A percentile compares a stretch with the other conserved stretches of the same genome.
Conservation (phyloP, 2,888 invertebrate genomes). For the Dermolepida albohirtum region DNA sequence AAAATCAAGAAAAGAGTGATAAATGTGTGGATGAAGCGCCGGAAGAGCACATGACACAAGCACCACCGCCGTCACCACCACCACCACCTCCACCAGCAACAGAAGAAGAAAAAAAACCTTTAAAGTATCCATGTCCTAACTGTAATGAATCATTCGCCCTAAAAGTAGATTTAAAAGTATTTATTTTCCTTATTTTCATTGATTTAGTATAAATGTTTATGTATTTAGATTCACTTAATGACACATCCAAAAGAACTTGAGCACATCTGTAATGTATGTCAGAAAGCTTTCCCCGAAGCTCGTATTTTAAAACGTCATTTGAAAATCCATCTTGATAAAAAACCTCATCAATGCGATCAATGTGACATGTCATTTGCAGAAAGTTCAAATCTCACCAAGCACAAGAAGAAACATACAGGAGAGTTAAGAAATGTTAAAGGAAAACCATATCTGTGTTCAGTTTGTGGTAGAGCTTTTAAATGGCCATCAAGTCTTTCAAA, state of each 20-base stretch:
- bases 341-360: conserved; percentile 66
- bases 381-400: conserved; percentile 67
- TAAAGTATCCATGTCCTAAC: conserved; percentile 62
- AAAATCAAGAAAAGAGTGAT: conserved; percentile 39
- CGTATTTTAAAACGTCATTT: conserved; percentile 64
- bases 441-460: conserved; percentile 65
- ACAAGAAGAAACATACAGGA: conserved; percentile 67
- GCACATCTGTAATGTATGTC: conserved; percentile 62
- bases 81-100: neutral
- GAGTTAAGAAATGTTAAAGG: conserved; percentile 65
- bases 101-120: conserved; percentile 21
- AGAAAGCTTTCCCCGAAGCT: conserved; percentile 64
- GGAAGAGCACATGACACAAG: neutral
- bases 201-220: conserved; percentile 12
- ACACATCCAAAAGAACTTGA: conserved; percentile 63
- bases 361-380: conserved; percentile 68
- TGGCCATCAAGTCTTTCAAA: conserved; percentile 68
- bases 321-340: conserved; percentile 66
- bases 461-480: conserved; percentile 67
- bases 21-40: conserved; percentile 17
- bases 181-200: neutral
- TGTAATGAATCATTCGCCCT: conserved; percentile 61
- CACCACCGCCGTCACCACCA: neutral
- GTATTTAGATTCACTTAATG: conserved; percentile 63
- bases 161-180: conserved; percentile 63